A percentile compares a stretch with the other conserved stretches of the same genome.
Evolutionary conservation across 2,113 vertebrate species (phyloP).

Genomic region (Pangasianodon gigas): DNA sequence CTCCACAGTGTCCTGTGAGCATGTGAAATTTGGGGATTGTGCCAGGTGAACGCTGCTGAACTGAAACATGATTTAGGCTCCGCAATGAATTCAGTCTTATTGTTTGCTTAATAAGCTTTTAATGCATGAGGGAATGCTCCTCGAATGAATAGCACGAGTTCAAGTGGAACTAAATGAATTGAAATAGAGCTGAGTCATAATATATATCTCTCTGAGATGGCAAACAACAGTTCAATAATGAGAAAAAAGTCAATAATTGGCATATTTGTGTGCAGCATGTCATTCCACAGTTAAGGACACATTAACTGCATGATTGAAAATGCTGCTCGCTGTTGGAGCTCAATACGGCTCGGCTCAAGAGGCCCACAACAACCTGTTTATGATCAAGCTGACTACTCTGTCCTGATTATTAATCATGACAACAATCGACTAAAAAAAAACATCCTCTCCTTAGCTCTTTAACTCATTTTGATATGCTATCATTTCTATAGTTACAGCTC

Average conservation of each 20-base stretch:
- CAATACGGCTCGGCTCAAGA: not conserved
- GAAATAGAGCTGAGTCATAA: not conserved
- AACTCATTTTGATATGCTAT: not conserved
- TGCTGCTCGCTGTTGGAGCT: not conserved
- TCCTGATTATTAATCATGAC: not conserved
- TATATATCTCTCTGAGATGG: not conserved
- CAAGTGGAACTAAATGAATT: conserved; percentile 5
- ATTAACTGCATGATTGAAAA: not conserved
- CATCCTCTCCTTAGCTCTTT: not conserved
- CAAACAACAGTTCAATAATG: conserved; percentile 1
- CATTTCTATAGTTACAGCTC: not conserved
- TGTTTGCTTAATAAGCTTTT: conserved; percentile 12
- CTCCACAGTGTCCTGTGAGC: not conserved
- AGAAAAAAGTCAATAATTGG: not conserved
- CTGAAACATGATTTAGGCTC: not conserved
- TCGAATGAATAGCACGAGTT: not conserved
- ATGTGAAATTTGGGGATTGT: not conserved
- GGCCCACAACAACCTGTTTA: not conserved
- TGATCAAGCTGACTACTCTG: not conserved
- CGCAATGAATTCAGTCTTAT: not conserved
- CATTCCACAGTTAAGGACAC: conserved; percentile 5
- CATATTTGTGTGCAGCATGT: not conserved
- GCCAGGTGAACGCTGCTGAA: not conserved
- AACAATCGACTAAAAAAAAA: not conserved
- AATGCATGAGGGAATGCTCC: conserved; percentile 21